Conservation (phyloP, 2,797 vertebrate genomes). For the Macroramphosus scolopax region DNA sequence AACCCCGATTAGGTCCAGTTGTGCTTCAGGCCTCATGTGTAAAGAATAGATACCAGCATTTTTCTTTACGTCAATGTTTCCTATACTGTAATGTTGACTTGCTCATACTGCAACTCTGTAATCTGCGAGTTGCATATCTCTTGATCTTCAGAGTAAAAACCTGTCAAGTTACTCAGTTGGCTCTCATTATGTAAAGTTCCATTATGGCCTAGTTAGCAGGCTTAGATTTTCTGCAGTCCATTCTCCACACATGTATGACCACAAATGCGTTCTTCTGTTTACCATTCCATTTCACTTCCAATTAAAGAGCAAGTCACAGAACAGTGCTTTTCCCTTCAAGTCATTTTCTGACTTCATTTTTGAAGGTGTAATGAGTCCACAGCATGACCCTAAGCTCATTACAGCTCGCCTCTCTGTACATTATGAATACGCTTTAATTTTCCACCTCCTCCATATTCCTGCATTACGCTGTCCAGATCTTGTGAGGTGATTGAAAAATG, state of each 20-base stretch:
- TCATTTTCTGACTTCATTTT: slow-evolving; percentile 51
- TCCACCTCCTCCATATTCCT: slow-evolving; percentile 43
- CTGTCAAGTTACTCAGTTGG: slow-evolving; percentile 41
- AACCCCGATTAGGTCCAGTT: slow-evolving; percentile 14
- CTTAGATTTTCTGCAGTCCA: slow-evolving; percentile 53
- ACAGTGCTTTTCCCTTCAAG: slow-evolving; percentile 44
- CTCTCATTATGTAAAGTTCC: slow-evolving; percentile 31
- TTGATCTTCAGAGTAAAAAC: too few species aligned
- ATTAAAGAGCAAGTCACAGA: slow-evolving; percentile 51
- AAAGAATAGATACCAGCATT: slow-evolving; percentile 46
- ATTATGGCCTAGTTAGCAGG: slow-evolving; percentile 37
- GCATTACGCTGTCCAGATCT: slow-evolving; percentile 50
- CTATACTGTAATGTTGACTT: too few species aligned
- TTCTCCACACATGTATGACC: slow-evolving; percentile 61
- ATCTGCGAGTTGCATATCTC: too few species aligned
- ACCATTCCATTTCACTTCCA: slow-evolving; percentile 55
- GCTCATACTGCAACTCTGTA: too few species aligned
- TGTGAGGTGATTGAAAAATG: slow-evolving; percentile 34
- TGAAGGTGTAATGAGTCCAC: slow-evolving; percentile 49
- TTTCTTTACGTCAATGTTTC: too few species aligned
- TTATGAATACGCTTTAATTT: slow-evolving; percentile 33
- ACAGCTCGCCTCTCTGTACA: slow-evolving; percentile 36
- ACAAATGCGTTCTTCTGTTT: slow-evolving; percentile 59
- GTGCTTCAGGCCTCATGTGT: slow-evolving; percentile 47
- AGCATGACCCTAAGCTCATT: slow-evolving; percentile 53